Conservation (phyloP, 2,113 vertebrate species). For the Ascaphus truei region DNA sequence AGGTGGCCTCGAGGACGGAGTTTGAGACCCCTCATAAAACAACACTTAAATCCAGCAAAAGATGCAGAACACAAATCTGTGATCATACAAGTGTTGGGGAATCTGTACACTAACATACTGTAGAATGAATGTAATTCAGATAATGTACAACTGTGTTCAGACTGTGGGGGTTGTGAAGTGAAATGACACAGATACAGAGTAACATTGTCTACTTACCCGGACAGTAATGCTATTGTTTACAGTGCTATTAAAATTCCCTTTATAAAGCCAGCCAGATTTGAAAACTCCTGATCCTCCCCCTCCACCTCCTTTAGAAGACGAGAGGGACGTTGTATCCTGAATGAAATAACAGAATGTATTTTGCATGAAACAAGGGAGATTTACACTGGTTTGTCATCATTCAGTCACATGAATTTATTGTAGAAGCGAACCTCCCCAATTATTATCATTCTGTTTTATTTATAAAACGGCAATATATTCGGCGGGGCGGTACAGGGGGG, state of each 20-base stretch:
- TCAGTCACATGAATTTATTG: not conserved
- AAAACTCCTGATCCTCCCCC: slow-evolving; percentile 83
- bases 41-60: too few relatives aligned
- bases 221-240: slow-evolving; percentile 97
- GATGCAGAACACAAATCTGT: too few relatives aligned
- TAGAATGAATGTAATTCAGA: slow-evolving; percentile 23
- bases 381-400: not conserved
- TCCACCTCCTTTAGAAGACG: slow-evolving; percentile 91
- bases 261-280: slow-evolving; percentile 96
- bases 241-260: slow-evolving; percentile 97
- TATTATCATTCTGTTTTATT: slow-evolving; percentile 17
- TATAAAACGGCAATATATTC: too few relatives aligned
- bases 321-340: slow-evolving; percentile 94
- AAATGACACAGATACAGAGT: not conserved
- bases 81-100: too few relatives aligned
- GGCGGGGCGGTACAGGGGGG: too few relatives aligned
- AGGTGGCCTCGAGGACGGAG: too few relatives aligned
- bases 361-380: not conserved
- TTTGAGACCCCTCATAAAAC: too few relatives aligned
- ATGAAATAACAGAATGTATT: slow-evolving; percentile 16
- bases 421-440: not conserved
- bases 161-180: not conserved
- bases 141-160: not conserved
- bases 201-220: slow-evolving; percentile 70
- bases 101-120: not conserved